A percentile compares a stretch with the other conserved stretches of the same genome.
Evolutionary conservation across 2,888 invertebrate genomes (phyloP).

Genomic region (Pristionchus fissidentatus): DNA sequence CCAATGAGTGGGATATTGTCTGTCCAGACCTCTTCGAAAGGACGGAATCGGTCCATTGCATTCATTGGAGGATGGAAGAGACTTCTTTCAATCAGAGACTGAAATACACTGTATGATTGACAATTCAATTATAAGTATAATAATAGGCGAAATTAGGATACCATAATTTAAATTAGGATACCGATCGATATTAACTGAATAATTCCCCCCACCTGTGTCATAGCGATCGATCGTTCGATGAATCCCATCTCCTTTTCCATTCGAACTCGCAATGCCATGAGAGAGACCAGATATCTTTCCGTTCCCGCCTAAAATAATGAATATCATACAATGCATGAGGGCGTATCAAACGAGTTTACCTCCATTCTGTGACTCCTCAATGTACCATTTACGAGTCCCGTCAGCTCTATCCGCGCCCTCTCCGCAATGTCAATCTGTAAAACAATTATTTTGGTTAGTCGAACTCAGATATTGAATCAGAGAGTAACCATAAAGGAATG

Average conservation of each 20-base stretch:
- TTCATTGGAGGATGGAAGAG: neutral
- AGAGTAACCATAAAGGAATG: neutral
- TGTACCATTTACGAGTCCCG: neutral
- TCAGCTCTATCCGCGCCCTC: neutral
- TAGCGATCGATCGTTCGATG: neutral
- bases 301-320: constrained; percentile 3
- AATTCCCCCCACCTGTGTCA: neutral
- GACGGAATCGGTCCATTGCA: neutral
- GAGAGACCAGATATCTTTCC: neutral
- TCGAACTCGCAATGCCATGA: neutral
- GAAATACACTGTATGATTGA: neutral
- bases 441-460: neutral
- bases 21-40: neutral
- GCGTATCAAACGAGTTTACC: neutral
- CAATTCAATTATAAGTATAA: neutral
- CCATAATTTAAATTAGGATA: neutral
- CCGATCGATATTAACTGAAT: neutral
- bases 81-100: neutral
- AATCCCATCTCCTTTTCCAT: constrained; percentile 27
- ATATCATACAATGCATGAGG: no score
- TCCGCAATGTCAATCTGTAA: neutral
- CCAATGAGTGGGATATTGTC: neutral
- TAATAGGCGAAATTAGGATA: no score
- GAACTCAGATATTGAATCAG: neutral
- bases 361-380: constrained; percentile 23